Percentiles rank a stretch among this genome's conserved stretches.
These are phyloP conservation scores for Sylvilagus floridanus DNA, from an alignment of 2,797 vertebrate species.

Conservation along the genomic window DNA sequence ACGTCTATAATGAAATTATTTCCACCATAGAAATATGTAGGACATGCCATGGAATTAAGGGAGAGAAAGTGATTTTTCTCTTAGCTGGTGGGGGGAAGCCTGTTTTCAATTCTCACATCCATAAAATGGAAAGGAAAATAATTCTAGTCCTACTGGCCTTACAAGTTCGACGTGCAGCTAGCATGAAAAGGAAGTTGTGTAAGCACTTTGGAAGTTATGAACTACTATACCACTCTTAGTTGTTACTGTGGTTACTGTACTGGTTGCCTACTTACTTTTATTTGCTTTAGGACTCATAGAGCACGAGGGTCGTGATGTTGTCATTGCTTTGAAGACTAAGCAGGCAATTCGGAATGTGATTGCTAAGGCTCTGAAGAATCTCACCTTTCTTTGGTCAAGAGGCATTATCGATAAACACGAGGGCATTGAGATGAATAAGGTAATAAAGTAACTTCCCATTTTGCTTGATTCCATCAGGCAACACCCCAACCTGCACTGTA, in stretches of 20 bases:
- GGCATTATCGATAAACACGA: conserved; percentile 79
- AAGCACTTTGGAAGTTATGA: not conserved
- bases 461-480: not conserved
- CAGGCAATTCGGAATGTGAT: conserved; percentile 74
- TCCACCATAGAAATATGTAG: not conserved
- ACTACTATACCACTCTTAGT: too few relatives aligned
- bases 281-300: conserved; percentile 75
- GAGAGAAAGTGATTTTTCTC: not conserved
- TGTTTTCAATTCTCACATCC: not conserved
- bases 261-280: not conserved
- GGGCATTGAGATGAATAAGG: conserved; percentile 70
- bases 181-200: not conserved
- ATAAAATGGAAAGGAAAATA: not conserved
- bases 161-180: not conserved
- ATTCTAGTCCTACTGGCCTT: not conserved
- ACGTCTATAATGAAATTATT: too few relatives aligned
- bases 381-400: conserved; percentile 78
- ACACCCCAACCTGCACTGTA: not conserved
- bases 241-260: not conserved
- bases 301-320: conserved; percentile 70
- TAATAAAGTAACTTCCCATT: not conserved
- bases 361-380: conserved; percentile 73
- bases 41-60: not conserved
- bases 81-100: not conserved
- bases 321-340: conserved; percentile 81